phyloP scores from a whole-genome alignment of 2,113 vertebrate genomes.

The Gobius niger region DNA sequence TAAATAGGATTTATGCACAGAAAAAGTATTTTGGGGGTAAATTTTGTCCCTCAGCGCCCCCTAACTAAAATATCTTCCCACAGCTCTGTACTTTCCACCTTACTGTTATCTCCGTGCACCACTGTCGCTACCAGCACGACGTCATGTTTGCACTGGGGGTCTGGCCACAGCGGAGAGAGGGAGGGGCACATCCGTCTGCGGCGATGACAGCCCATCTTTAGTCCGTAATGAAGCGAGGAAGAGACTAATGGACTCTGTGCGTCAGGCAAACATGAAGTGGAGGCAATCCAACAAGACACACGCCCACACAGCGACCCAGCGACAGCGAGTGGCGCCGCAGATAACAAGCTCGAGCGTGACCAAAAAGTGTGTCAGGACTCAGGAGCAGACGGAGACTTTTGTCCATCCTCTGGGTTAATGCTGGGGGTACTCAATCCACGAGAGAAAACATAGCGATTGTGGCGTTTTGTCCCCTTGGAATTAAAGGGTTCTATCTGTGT shows the following conservation, averaged over 20 bases:
- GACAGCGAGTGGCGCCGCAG: conserved; percentile 13
- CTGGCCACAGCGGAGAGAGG: conserved; percentile 21
- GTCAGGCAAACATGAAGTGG: conserved; percentile 34
- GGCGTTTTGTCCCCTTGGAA: too few species aligned
- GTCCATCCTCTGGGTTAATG: too few species aligned
- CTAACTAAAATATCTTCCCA: too few species aligned
- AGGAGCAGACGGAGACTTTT: too few species aligned
- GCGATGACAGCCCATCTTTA: conserved; percentile 70
- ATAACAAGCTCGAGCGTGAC: conserved; percentile 48
- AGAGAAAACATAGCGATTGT: too few species aligned
- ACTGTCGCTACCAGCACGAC: conserved; percentile 3
- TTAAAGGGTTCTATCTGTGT: too few species aligned
- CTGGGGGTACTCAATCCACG: too few species aligned
- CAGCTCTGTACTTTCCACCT: too few species aligned
- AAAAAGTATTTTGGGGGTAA: too few species aligned
- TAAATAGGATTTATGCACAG: too few species aligned
- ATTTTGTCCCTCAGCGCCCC: too few species aligned
- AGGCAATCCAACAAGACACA: conserved; percentile 37
- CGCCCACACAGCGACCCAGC: conserved; percentile 28
- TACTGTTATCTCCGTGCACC: conserved; percentile 1
- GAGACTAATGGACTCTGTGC: conserved; percentile 66
- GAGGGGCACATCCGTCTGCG: conserved; percentile 29
- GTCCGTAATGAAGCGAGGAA: conserved; percentile 69
- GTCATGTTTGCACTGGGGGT: conserved; percentile 20
- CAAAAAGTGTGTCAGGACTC: conserved; percentile 22